Conservation (phyloP, 2,888 invertebrate species). For the Stenodema calcarata region DNA sequence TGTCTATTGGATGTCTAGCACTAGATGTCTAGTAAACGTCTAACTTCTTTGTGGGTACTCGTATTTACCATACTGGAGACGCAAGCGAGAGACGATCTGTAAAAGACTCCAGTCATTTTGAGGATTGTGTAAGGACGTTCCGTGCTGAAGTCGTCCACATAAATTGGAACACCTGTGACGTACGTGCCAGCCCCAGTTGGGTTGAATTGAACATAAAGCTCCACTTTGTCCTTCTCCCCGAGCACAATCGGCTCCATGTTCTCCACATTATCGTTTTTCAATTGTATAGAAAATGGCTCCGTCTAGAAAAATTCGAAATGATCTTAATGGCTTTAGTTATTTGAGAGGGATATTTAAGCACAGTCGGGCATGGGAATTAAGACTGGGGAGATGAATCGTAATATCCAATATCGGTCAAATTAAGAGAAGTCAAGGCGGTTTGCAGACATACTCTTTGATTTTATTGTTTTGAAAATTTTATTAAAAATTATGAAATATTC, state of each 20-base stretch:
- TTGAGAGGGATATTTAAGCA: too few relatives aligned
- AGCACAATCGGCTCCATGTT: neutral
- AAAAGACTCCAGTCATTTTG: constrained; percentile 43
- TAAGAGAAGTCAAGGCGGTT: too few relatives aligned
- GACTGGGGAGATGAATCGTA: too few relatives aligned
- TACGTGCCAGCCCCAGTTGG: constrained; percentile 30
- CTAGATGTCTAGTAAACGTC: neutral
- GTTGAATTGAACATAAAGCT: constrained; percentile 18
- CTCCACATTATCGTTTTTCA: neutral
- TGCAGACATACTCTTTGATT: too few relatives aligned
- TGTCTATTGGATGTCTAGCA: too few relatives aligned
- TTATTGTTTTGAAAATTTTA: too few relatives aligned
- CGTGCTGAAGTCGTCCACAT: constrained; percentile 40
- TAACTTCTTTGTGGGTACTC: neutral
- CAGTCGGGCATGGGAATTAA: too few relatives aligned
- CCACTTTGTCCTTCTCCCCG: neutral
- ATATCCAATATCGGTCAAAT: too few relatives aligned
- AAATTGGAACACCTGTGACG: constrained; percentile 31
- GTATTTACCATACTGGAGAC: constrained; percentile 58
- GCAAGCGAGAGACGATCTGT: constrained; percentile 44
- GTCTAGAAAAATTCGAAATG: neutral
- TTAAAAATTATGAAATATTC: too few relatives aligned
- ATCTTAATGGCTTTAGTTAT: too few relatives aligned
- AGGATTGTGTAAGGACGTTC: constrained; percentile 40
- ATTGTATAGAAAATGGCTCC: neutral